Evolutionary conservation across 2,113 vertebrate species (phyloP), one percentile per base, ranked within the genome.

Genomic region (Lanius ludovicianus): DNA sequence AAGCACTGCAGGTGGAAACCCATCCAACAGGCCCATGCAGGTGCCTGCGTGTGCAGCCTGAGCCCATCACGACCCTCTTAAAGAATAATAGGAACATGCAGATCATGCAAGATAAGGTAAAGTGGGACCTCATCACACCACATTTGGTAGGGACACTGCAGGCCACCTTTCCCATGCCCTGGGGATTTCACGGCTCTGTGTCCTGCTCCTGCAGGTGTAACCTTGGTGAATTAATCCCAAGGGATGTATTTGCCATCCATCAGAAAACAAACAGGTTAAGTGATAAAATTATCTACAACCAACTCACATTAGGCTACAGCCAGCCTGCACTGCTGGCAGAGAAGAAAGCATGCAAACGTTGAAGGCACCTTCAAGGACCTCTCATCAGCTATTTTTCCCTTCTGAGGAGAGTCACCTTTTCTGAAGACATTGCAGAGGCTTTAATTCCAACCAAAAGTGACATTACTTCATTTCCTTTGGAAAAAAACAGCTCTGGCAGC

Each of bases 401-500:
- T 87, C 41, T 55, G 65, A 93, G 62, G 16, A 79, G 15, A 2
- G 2, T 87, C 81, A 96, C 59, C 65, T 87, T 95, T 88, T 89
- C 86, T 96, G 87, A 95, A 97, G 96, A 80, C 4, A 6, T 9
- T 73, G 41, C 46, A 90, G 95, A 87, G 50, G 33, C 71, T 80
- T n/a, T 37, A 94, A 81, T 77, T 94, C 71, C 82, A 75, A 93
- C 46, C 79, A 75, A 86, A 96, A 95, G 74, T 96, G 88, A 94
- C 95, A 96, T 97, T 69, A 97, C 94, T 95, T 97, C 96, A 96
- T 95, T 98, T 97, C 96, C 96, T 97, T 93, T 95, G 74, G 89
- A 97, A 96, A 97, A 96, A 95, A 92, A 81, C 59, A 84, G 94
- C 83, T 77, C 68, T 71, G 62, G 95, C 95, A 91, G 87, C 95